Base-by-base conservation (phyloP, 2,113 vertebrate species). In the Archilochus colubris region DNA sequence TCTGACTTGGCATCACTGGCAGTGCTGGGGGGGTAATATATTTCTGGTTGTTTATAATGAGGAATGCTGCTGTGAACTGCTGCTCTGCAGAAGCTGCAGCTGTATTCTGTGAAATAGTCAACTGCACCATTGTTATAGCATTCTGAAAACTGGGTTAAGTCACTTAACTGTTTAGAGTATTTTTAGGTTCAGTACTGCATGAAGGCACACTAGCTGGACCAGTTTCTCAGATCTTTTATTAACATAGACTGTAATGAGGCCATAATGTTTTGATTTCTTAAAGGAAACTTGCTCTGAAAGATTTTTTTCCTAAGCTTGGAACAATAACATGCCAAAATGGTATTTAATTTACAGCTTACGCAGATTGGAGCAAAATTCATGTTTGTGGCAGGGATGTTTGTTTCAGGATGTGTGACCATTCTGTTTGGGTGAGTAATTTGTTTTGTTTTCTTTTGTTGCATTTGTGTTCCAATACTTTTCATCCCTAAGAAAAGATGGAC, bases 291-390 rank as follows among this genome's bases (percentile, higher is more conserved):
- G 33, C 1, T 2, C 30, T 40, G 54, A 33, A 70, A 67, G 15
- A 36, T 13, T 88, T 64, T 61, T 89, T 8, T 31, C 86, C 20
- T 82, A 48, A 46, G 15, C 28, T 86, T 89, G 61, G 66, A 92
- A 43, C 85, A 83, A 43, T 75, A 59, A 94, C 21, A 9, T 85
- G 24, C 38, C 30, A 89, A 91, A 92, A 28, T 31, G 68, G 5
- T 95, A 85, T 59, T 97, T 96, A 73, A 68, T 96, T 97, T 97
- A 69, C 97, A 99, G 99, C 98, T 99, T 96, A 98, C 99, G 7
- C 98, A 98, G 30, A 99, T 99, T 92, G 99, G 99, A 92, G 98
- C 99, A 62, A 99, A 99, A 97, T 99, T 99, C 95, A 99, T 99
- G 99, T 98, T 99, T 54, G 88, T 99, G 67, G 43, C 97, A 58